Percentiles rank a stretch among this genome's conserved stretches.
These are phyloP conservation scores for Montipora sp. DNA, from an alignment of 64 coral and sea anemone species.

Conservation along the genomic window DNA sequence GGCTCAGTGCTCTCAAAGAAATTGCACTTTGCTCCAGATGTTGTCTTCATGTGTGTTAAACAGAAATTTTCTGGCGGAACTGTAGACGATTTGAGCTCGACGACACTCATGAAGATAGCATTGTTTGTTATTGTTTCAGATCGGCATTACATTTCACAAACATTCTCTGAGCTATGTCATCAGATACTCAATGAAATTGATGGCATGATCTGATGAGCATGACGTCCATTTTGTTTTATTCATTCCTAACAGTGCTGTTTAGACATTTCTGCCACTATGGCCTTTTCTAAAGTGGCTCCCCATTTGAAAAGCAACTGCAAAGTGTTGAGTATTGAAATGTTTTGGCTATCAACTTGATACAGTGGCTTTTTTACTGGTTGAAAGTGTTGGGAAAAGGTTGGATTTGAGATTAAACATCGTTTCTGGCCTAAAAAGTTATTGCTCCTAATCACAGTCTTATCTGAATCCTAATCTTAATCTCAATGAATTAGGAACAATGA, in stretches of 20 bases:
- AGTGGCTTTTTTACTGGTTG: no score
- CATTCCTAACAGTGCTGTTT: neutral
- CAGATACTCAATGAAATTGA: neutral
- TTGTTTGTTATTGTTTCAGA: neutral
- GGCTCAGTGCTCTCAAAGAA: no score
- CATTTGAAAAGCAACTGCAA: neutral
- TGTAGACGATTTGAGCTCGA: neutral
- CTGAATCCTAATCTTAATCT: no score
- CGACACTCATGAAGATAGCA: neutral
- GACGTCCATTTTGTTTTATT: neutral
- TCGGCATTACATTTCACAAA: neutral
- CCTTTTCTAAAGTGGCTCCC: neutral
- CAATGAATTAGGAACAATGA: no score
- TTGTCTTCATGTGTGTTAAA: neutral
- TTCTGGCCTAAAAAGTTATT: no score
- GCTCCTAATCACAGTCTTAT: no score
- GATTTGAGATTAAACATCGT: no score
- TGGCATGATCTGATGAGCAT: neutral
- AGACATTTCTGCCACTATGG: neutral
- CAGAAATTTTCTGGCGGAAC: neutral
- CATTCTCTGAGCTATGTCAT: no score
- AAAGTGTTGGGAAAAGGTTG: no score
- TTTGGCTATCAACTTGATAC: no score
- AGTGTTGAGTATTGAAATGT: neutral
- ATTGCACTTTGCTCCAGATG: no score